phyloP scores from a whole-genome alignment of 1,140 invertebrate species.

The Bombus haemorrhoidalis region DNA sequence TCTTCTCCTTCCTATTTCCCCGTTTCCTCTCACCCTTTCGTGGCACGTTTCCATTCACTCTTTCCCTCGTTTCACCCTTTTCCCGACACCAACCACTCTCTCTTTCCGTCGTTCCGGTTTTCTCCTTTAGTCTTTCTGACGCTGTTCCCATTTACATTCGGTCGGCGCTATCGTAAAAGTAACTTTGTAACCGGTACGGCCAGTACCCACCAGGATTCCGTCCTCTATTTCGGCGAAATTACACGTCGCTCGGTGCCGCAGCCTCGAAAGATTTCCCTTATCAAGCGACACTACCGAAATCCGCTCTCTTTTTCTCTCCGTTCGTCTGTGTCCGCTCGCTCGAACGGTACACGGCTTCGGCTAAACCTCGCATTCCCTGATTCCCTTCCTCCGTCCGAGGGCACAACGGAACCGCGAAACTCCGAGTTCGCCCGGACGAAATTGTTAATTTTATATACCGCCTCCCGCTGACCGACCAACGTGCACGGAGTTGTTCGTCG shows the following conservation, averaged over 20 bases:
- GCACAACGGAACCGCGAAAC: slow-evolving; percentile 41
- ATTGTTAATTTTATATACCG: slow-evolving; percentile 60
- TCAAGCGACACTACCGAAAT: slow-evolving; percentile 55
- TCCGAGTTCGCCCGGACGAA: slow-evolving; percentile 22
- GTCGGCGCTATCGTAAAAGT: slow-evolving; percentile 76
- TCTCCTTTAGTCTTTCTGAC: slow-evolving; percentile 39
- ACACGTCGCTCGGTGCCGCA: slow-evolving; percentile 64
- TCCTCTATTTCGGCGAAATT: slow-evolving; percentile 70
- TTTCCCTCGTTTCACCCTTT: slow-evolving; percentile 55
- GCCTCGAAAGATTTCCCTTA: slow-evolving; percentile 69
- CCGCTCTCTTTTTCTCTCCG: slow-evolving; percentile 32
- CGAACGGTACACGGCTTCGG: not conserved
- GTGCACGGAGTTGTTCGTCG: not conserved
- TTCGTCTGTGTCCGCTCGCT: not conserved
- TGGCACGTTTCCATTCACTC: slow-evolving; percentile 55
- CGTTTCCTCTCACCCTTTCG: slow-evolving; percentile 11
- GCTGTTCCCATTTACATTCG: slow-evolving; percentile 76
- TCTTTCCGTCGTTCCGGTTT: slow-evolving; percentile 46
- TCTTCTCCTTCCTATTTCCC: not conserved
- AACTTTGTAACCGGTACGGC: slow-evolving; percentile 74
- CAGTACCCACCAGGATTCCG: slow-evolving; percentile 64
- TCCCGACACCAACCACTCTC: slow-evolving; percentile 11
- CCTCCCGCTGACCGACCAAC: not conserved
- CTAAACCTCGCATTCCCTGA: slow-evolving; percentile 6
- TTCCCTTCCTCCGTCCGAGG: slow-evolving; percentile 7